Conservation (phyloP, 2,113 vertebrate genomes). For the Gyps fulvus region DNA sequence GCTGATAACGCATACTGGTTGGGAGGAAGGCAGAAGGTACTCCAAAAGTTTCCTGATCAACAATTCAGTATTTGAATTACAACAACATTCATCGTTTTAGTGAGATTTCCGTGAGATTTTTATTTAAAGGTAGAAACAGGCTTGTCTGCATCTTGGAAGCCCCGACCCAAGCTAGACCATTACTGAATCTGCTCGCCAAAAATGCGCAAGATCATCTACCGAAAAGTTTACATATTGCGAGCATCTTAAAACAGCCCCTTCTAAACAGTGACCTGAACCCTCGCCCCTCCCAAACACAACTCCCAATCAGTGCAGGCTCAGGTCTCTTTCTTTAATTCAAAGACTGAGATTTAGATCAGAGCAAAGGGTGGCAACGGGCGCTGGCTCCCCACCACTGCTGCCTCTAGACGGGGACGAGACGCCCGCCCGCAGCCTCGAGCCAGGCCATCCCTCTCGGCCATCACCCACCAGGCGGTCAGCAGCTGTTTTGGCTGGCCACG, state of each 20-base stretch:
- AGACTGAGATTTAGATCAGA: neutral
- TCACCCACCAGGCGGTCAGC: rapidly evolving
- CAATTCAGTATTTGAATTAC: neutral
- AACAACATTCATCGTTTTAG: neutral
- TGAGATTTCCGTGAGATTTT: neutral
- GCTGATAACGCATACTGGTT: neutral
- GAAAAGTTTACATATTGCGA: rapidly evolving
- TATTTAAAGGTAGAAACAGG: neutral
- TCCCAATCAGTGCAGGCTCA: neutral
- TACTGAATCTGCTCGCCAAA: neutral
- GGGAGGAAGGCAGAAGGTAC: neutral
- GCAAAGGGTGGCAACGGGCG: neutral
- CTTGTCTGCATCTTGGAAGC: neutral
- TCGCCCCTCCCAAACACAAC: neutral
- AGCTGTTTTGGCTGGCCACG: rapidly evolving
- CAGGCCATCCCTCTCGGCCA: rapidly evolving
- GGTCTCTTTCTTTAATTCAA: neutral
- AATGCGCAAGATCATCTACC: rapidly evolving
- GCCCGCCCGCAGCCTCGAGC: rapidly evolving
- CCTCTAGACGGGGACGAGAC: rapidly evolving
- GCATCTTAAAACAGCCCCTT: neutral
- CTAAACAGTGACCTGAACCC: neutral
- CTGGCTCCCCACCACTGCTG: neutral
- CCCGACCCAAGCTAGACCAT: rapidly evolving
- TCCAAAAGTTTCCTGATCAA: neutral